Evolutionary conservation across 2,888 invertebrate genomes (phyloP), one percentile per base, ranked within the genome.

Genomic region (Cephus spinipes): DNA sequence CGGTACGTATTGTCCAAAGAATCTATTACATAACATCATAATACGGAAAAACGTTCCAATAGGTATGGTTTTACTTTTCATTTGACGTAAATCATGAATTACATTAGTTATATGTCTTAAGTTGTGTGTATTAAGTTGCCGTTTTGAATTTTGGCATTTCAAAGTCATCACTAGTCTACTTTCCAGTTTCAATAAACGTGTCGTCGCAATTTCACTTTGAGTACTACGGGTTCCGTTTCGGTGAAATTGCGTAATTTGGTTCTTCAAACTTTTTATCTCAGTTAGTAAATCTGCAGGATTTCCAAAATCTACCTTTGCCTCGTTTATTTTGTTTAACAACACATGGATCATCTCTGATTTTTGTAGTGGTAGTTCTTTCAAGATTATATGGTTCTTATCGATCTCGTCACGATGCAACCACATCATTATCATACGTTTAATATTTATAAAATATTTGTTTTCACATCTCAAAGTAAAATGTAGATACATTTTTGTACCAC

Each of bases 261-360:
- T 92, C 83, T 93, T 93, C 34, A 92, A 88, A 79, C 86, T 92
- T 55, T 87, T 90, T 55, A 94, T 88, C 81, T 93, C 92, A 73
- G 92, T 91, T 76, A 91, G 92, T 6, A 94, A 85, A 4, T 89
- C 87, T 78, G 91, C 91, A 0, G 93, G 94, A 83, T 94, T 93
- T 12, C 94, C 94, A 6, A 92, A 83, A 77, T 94, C 90, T 78
- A 91, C 87, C 30, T 92, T 91, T 36, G 93, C 85, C 1, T 92
- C 92, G 30, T 91, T 89, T 3, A 93, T 85, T 12, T 92, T 92
- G 74, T 85, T 89, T 40, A 79, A 89, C 31, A 93, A 73, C 3
- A 78, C 11, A 55, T 78, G 30, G 12, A 76, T 30, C 12, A 78
- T 73, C 3, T 36, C 73, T 6, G 15, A 4, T n/a, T 31, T 78